These are phyloP conservation scores for Carpatolechia fugitivella DNA, from an alignment of 2,888 invertebrate genomes.

Conservation along the genomic window DNA sequence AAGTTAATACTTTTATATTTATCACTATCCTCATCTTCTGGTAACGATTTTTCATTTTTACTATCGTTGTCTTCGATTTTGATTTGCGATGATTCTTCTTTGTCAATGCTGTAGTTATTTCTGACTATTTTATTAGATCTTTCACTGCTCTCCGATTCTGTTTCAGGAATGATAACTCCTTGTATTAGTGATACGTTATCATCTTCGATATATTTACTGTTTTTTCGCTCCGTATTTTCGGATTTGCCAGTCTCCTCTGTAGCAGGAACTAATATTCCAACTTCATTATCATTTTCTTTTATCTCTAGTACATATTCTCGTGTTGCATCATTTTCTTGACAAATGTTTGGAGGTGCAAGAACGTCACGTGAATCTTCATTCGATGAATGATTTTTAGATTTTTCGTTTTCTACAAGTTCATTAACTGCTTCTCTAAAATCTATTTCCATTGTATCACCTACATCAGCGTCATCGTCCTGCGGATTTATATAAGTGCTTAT, in stretches of 20 bases:
- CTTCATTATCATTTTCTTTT: neutral
- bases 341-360: neutral
- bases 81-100: neutral
- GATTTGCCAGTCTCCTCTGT: neutral
- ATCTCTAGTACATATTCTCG: neutral
- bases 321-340: neutral
- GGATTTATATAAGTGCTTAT: neutral
- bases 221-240: neutral
- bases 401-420: neutral
- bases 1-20: neutral
- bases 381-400: neutral
- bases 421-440: neutral
- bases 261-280: neutral
- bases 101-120: neutral
- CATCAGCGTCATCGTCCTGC: neutral
- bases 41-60: neutral
- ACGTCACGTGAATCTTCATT: neutral
- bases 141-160: neutral
- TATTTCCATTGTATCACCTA: neutral
- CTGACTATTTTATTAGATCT: neutral
- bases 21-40: neutral
- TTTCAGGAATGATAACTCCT: neutral
- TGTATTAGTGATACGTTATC: neutral
- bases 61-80: neutral
- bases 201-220: neutral